Percentiles rank a stretch among this genome's conserved stretches.
Conservation (phyloP, 2,113 vertebrate genomes). For the Neogale vison region DNA sequence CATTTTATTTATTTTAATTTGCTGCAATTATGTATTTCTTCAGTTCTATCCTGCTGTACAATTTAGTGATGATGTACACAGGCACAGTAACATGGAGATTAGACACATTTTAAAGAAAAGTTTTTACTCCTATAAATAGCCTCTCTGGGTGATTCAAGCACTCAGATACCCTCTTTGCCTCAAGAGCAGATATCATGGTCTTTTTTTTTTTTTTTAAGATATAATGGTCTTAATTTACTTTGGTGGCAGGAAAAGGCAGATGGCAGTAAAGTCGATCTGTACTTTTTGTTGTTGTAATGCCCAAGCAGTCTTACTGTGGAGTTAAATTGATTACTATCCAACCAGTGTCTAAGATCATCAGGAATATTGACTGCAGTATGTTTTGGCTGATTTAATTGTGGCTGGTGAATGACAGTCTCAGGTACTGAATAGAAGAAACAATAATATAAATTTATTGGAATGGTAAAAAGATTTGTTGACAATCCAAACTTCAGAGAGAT, state of each 20-base stretch:
- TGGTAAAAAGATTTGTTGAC: neutral
- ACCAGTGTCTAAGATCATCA: neutral
- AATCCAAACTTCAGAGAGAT: neutral
- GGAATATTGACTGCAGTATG: neutral
- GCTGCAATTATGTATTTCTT: neutral
- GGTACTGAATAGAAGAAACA: neutral
- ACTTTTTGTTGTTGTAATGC: neutral
- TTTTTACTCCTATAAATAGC: neutral
- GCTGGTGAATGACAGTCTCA: neutral
- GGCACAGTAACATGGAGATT: neutral
- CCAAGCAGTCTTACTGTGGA: neutral
- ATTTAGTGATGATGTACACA: neutral
- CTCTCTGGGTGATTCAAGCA: neutral
- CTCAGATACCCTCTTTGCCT: neutral
- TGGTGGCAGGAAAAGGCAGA: conserved; percentile 18
- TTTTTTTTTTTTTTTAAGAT: neutral
- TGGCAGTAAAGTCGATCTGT: neutral
- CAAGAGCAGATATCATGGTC: neutral
- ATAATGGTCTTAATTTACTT: conserved; percentile 31
- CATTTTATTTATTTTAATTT: conserved; percentile 19
- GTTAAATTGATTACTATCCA: neutral
- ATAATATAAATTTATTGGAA: neutral
- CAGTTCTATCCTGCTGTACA: neutral
- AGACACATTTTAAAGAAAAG: neutral
- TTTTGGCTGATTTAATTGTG: neutral